Evolutionary conservation across 2,888 invertebrate species (phyloP).

Genomic region (Philonicus albiceps): DNA sequence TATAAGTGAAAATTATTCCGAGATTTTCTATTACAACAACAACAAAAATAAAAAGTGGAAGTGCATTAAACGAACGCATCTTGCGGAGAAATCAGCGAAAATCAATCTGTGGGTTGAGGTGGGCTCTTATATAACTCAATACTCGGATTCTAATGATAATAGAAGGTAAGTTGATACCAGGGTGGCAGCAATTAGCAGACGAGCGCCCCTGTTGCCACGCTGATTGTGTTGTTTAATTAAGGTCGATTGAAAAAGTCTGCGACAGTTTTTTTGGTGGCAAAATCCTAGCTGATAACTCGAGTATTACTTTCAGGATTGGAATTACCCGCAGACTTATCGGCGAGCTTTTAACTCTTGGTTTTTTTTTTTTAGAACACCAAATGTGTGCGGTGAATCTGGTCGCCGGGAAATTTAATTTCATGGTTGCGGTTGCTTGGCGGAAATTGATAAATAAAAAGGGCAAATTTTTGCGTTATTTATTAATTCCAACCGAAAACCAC

Average conservation of each 20-base stretch:
- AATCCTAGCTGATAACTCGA: background rate
- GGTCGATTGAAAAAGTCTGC: background rate
- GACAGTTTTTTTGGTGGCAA: background rate
- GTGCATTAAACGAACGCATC: background rate
- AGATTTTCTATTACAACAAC: background rate
- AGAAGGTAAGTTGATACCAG: conserved; percentile 16
- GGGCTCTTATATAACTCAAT: background rate
- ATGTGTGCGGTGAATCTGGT: background rate
- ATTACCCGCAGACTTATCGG: background rate
- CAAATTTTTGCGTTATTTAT: background rate
- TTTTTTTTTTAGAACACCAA: background rate
- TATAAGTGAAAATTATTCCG: conserved; percentile 14
- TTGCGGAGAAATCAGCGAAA: conserved; percentile 3
- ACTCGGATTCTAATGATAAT: conserved; percentile 19
- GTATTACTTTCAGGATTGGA: background rate
- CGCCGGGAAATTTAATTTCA: background rate
- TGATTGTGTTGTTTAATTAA: background rate
- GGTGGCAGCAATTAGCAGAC: background rate
- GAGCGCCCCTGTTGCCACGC: background rate
- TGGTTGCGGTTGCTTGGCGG: background rate
- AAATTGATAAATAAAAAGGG: background rate
- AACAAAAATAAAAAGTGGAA: background rate
- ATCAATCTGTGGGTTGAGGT: background rate
- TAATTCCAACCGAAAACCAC: background rate
- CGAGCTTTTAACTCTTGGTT: background rate